Percentiles rank a stretch among this genome's conserved stretches.
Evolutionary conservation across 2,888 invertebrate genomes (phyloP).

Genomic region (Pachliopta kotzebuea): DNA sequence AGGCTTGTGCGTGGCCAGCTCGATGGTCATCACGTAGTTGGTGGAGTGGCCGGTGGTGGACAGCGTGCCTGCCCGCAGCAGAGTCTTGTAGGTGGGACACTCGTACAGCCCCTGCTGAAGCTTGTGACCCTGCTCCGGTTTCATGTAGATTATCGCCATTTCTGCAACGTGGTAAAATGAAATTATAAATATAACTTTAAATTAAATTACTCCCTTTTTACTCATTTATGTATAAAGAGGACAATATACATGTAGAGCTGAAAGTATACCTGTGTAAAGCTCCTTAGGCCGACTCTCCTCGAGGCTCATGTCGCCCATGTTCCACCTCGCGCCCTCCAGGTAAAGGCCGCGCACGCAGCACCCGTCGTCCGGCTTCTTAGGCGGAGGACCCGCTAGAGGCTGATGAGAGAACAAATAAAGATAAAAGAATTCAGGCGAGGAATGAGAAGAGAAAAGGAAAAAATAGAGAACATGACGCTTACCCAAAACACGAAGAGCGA

Average conservation of each 20-base stretch:
- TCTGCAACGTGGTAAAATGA: too few species aligned
- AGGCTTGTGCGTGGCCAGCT: conserved; percentile 82
- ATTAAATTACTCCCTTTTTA: too few species aligned
- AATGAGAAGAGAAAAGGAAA: too few species aligned
- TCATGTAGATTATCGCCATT: conserved; percentile 85
- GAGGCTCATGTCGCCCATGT: conserved; percentile 70
- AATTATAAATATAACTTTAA: too few species aligned
- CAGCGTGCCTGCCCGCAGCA: conserved; percentile 85
- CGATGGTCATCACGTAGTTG: conserved; percentile 90
- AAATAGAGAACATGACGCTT: too few species aligned
- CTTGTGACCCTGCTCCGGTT: conserved; percentile 83
- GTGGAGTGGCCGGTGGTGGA: conserved; percentile 92
- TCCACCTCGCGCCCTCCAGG: conserved; percentile 91
- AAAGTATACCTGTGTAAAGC: conserved; percentile 83
- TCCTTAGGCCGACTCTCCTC: conserved; percentile 84
- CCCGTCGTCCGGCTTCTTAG: conserved; percentile 77
- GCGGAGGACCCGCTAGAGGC: conserved; percentile 70
- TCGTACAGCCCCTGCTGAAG: conserved; percentile 77
- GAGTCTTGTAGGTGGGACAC: conserved; percentile 90
- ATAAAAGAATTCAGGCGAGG: too few species aligned
- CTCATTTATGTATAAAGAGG: too few species aligned
- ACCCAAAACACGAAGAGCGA: too few species aligned
- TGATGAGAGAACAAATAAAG: too few species aligned
- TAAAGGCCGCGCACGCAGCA: conserved; percentile 85
- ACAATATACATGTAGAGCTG: too few species aligned